Percentiles rank a stretch among this genome's conserved stretches.
Evolutionary conservation across 2,888 invertebrate species (phyloP).

Genomic region (Thymelicus lineola): DNA sequence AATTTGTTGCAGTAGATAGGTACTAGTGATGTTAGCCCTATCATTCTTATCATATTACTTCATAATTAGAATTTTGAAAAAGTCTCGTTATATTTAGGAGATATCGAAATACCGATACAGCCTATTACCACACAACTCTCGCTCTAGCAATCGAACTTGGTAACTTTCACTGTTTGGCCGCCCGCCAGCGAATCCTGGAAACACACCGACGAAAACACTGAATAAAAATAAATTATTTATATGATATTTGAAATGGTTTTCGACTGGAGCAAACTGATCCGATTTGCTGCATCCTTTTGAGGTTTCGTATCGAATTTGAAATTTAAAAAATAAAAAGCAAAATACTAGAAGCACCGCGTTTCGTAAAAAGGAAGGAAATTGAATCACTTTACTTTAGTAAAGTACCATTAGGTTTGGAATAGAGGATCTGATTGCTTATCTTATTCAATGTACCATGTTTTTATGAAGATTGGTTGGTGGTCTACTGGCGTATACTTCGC

Average conservation of each 20-base stretch:
- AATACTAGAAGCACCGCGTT: background rate
- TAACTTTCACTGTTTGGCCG: slow-evolving; percentile 80
- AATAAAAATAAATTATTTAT: slow-evolving; percentile 73
- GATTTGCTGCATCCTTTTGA: slow-evolving; percentile 23
- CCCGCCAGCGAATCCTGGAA: slow-evolving; percentile 58
- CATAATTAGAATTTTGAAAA: too few species aligned
- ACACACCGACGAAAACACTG: slow-evolving; percentile 57
- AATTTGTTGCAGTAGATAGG: too few species aligned
- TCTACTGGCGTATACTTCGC: background rate
- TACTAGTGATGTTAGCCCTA: too few species aligned
- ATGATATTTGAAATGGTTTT: slow-evolving; percentile 58
- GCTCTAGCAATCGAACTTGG: slow-evolving; percentile 53
- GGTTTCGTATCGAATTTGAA: slow-evolving; percentile 35
- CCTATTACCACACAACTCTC: slow-evolving; percentile 14
- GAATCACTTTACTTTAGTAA: slow-evolving; percentile 21
- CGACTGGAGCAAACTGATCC: slow-evolving; percentile 38
- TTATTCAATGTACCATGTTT: background rate
- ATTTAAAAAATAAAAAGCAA: slow-evolving; percentile 26
- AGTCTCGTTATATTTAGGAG: too few species aligned
- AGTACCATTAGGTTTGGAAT: slow-evolving; percentile 11
- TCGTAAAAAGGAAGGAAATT: slow-evolving; percentile 16
- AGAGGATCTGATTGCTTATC: background rate
- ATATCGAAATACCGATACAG: background rate
- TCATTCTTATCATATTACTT: too few species aligned
- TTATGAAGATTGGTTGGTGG: background rate